Evolutionary conservation across 2,797 vertebrate genomes (phyloP).

Genomic region (Graptemys geographica): DNA sequence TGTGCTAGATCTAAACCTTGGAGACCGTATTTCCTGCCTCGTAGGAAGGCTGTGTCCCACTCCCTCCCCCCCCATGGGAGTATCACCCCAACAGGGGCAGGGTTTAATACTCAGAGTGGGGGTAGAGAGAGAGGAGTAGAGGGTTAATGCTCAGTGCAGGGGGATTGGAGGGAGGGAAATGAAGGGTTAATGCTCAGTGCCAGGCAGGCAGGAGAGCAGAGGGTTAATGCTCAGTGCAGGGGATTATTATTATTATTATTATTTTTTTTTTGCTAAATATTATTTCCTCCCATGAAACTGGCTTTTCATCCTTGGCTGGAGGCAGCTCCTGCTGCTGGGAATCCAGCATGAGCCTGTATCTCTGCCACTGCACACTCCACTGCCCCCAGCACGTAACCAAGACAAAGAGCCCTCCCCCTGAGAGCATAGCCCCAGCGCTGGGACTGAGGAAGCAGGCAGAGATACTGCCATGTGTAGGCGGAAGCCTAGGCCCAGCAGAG

Average conservation of each 20-base stretch:
- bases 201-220: accelerated
- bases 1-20: not conserved
- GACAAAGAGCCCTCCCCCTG: conserved; percentile 26
- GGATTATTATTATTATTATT: no score
- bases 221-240: not conserved
- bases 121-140: not conserved
- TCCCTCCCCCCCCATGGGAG: no score
- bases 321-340: conserved; percentile 76
- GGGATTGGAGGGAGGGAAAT: not conserved
- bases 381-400: conserved; percentile 65
- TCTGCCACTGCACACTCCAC: conserved; percentile 63
- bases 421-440: not conserved
- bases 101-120: not conserved
- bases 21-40: not conserved
- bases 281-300: conserved; percentile 77
- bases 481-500: not conserved
- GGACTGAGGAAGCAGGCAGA: not conserved
- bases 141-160: not conserved
- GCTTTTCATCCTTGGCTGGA: conserved; percentile 78
- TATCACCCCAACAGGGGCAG: not conserved
- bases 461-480: not conserved
- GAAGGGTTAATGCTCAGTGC: not conserved
- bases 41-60: not conserved
- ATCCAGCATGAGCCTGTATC: conserved; percentile 66
- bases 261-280: conserved; percentile 75